Base-by-base conservation (phyloP, 2,113 vertebrate species). In the Axis porcinus region DNA sequence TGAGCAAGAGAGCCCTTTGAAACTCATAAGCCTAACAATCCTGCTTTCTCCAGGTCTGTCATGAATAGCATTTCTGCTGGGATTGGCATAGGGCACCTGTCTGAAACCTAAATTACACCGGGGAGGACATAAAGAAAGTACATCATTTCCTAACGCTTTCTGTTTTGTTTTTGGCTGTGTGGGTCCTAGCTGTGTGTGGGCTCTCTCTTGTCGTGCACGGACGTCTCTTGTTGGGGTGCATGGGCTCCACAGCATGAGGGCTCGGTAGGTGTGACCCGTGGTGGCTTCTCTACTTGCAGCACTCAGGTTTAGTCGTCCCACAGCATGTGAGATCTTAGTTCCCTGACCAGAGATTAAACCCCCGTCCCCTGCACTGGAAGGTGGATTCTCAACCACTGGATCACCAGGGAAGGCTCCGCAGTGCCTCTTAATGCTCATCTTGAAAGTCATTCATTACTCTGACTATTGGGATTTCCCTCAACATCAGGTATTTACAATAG, bases 31-130 rank as follows among this genome's bases (percentile, higher is more conserved):
- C 40, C 43, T 45, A 36, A 45, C 11, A 23, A 23, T 16, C 55
- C 62, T 62, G 11, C 83, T 92, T 87, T 90, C 57, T 62, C 50
- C 64, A 81, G 27, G 14, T n/a, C 40, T 93, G 16, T 50, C 15
- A 27, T 50, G 28, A 43, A 79, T 74, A 97, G 45, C 57, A 85
- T 12, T 58, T 92, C n/a, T 92, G 57, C 81, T 17, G 50, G 50
- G 33, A 57, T 10, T 55, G 45, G 23, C 13, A 2, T 21, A 43
- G 40, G 16, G n/a, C 50, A 93, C 27, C 19, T 74, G 28, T 36
- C 27, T 89, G 36, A 89, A 86, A 74, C 85, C 52, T 40, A 78
- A 87, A 30, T 60, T 64, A 12, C 9, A 33, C 0, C 5, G 1
- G 6, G 30, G n/a, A 54, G 27, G 28, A 28, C 3, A 30, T 2